phyloP scores from a whole-genome alignment of 2,888 invertebrate species.

The Alloscopus bannaensis region DNA sequence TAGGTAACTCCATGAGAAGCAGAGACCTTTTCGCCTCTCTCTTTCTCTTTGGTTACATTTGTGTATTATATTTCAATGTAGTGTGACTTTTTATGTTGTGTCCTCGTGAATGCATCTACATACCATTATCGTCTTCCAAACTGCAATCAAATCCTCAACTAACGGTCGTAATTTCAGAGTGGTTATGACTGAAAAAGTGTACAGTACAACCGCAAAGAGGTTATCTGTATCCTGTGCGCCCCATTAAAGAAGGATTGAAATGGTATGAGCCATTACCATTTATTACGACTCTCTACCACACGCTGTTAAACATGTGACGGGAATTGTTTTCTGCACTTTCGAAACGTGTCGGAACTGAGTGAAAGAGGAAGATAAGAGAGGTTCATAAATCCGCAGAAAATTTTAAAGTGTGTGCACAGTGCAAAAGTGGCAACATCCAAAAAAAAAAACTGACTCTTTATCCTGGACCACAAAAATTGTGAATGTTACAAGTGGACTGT shows the following conservation, averaged over 20 bases:
- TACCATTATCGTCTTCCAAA: too few species aligned
- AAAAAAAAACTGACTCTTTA: too few species aligned
- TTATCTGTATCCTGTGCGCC: slow-evolving; percentile 11
- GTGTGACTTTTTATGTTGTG: slow-evolving; percentile 23
- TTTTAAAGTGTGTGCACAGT: slow-evolving; percentile 23
- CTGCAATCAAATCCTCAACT: too few species aligned
- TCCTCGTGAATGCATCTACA: slow-evolving; percentile 14
- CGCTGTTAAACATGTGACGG: slow-evolving; percentile 43
- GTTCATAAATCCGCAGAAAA: slow-evolving; percentile 47
- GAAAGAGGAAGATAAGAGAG: slow-evolving; percentile 15
- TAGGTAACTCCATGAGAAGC: background rate
- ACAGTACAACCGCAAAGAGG: slow-evolving; percentile 9
- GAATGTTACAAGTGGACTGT: slow-evolving; percentile 24
- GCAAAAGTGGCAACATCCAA: slow-evolving; percentile 21
- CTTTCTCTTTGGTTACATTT: too few species aligned
- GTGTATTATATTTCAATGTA: too few species aligned
- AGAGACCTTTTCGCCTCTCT: too few species aligned
- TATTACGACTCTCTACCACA: slow-evolving; percentile 37
- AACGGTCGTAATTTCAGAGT: background rate
- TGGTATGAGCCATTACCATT: slow-evolving; percentile 47
- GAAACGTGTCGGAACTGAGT: too few species aligned
- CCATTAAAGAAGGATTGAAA: slow-evolving; percentile 36
- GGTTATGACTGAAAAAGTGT: background rate
- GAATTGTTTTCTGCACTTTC: too few species aligned
- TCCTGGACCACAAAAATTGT: slow-evolving; percentile 51